These are phyloP conservation scores for Periophthalmodon schlosseri DNA, from an alignment of 2,113 vertebrate genomes.

Conservation along the genomic window DNA sequence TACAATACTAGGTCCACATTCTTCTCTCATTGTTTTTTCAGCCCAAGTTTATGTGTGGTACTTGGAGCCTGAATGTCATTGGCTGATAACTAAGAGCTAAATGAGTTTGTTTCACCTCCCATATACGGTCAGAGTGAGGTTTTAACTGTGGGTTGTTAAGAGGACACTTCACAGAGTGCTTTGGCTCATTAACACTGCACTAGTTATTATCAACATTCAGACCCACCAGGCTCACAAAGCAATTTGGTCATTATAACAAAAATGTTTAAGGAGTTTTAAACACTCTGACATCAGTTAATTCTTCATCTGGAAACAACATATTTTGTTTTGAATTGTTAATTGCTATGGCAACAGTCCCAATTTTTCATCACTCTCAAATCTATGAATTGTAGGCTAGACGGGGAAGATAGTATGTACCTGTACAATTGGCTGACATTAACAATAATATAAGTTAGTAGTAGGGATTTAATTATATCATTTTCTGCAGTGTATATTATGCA, in stretches of 20 bases:
- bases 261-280: constrained; percentile 22
- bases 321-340: too few relatives aligned
- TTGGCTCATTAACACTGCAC: constrained; percentile 35
- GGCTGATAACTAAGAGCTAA: constrained; percentile 39
- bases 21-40: constrained; percentile 35
- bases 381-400: too few relatives aligned
- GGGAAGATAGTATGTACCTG: too few relatives aligned
- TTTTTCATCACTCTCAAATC: too few relatives aligned
- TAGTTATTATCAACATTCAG: constrained; percentile 27
- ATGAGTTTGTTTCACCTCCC: constrained; percentile 32
- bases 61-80: constrained; percentile 45
- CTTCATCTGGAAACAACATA: background rate
- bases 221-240: constrained; percentile 14
- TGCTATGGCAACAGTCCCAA: too few relatives aligned
- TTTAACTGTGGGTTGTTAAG: constrained; percentile 40
- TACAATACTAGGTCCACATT: background rate
- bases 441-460: background rate
- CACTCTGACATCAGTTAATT: background rate
- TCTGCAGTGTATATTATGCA: background rate
- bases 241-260: constrained; percentile 11
- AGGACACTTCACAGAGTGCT: constrained; percentile 19
- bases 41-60: constrained; percentile 4
- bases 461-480: background rate
- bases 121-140: constrained; percentile 37
- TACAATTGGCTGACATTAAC: too few relatives aligned